Base-by-base conservation (phyloP, 1,140 invertebrate genomes). In the Wasmannia auropunctata region DNA sequence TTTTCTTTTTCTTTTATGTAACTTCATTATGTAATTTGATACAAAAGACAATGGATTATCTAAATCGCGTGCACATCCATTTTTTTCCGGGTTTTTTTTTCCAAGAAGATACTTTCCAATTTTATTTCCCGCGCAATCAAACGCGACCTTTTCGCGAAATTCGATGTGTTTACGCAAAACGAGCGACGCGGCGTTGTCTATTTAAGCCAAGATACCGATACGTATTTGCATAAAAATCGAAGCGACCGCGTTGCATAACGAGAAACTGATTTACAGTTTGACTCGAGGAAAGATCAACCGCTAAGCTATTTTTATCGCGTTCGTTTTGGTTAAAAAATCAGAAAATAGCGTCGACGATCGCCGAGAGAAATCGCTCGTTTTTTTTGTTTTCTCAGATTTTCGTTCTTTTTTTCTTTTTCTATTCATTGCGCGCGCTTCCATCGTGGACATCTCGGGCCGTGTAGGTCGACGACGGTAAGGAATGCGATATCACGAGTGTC, bases 401-500 rank as follows among this genome's bases (percentile, higher is more conserved):
- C 16, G 22, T 25, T 54, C 2, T 51, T 4, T 49, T 49, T 16
- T 51, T 51, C 14, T 49, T 49, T 16, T 51, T 54, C 22, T 40
- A 22, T 51, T 25, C 6, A 51, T 79, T 16, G 5, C 25, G 16
- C 6, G n/a, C n/a, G n/a, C 22, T 16, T 54, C 14, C 34, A 51
- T 70, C 16, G 31, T 56, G 14, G 4, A 22, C n/a, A 56, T 37
- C 11, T 70, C 19, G 10, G 11, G 8, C 19, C 19, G 40, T 25
- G 34, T 43, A 70, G 60, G 8, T 72, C 65, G 79, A 5, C 51
- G 65, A 31, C 22, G 25, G n/a, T 34, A 31, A 81, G 49, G 65
- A 81, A 81, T 81, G 79, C 51, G 19, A 70, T 58, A 70, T 80
- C 40, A 40, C 40, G 2, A 54, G 34, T 51, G 40, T 80, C 8